These are phyloP conservation scores for Dryoscopus gambensis DNA, from an alignment of 2,113 vertebrate genomes.

Conservation along the genomic window DNA sequence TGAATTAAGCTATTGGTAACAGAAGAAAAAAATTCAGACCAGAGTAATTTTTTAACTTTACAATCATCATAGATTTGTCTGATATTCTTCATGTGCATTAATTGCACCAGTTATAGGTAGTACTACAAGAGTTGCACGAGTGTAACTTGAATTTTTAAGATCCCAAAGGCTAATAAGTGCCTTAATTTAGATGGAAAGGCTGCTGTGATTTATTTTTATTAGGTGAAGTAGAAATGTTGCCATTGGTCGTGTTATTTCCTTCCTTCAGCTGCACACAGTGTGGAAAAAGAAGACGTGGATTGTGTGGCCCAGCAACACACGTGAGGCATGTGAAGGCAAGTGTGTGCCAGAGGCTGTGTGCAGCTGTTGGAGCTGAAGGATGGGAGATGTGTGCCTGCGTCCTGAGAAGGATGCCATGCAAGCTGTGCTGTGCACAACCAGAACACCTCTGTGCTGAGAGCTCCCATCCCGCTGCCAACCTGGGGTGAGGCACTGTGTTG, in stretches of 20 bases:
- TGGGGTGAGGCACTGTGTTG: background rate
- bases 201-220: conserved; percentile 23
- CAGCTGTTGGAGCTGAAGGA: background rate
- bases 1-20: background rate
- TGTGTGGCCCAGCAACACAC: background rate
- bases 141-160: background rate
- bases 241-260: background rate
- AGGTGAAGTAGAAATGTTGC: background rate
- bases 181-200: background rate
- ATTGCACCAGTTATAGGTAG: background rate
- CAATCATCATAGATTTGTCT: background rate
- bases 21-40: background rate
- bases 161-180: background rate
- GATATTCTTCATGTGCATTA: background rate
- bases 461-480: background rate
- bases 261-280: background rate
- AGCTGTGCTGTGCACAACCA: background rate
- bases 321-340: fast-evolving
- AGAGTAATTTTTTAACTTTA: background rate
- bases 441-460: background rate
- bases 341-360: background rate
- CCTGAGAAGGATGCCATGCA: background rate
- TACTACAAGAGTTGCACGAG: background rate
- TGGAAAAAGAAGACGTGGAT: background rate
- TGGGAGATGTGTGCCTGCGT: background rate